Base-by-base conservation (phyloP, 2,888 invertebrate genomes). In the Drosophila helvetica region DNA sequence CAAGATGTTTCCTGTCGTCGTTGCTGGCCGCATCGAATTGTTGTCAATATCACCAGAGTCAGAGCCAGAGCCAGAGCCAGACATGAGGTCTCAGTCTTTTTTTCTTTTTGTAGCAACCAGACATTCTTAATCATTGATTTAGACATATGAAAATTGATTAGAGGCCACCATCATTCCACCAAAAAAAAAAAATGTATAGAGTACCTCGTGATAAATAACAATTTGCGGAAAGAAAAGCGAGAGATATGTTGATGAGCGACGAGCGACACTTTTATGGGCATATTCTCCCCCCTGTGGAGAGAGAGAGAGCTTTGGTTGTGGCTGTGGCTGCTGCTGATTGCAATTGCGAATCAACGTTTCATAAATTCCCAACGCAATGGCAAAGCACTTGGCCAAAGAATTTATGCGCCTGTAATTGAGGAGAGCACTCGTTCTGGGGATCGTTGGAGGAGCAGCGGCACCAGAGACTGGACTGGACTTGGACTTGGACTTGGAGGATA, bases 1-100 rank as follows among this genome's bases (percentile, higher is more conserved):
- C 91, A 91, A 89, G 90, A 90, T 91, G 91, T 91, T 91, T 91
- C 91, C 92, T 91, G 91, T 91, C 92, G 88, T 89, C 91, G 91
- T 90, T 90, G 33, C 33, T 15, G 33, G 88, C 86, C 89, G 86
- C 89, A 91, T 91, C 90, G 91, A 91, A 91, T 91, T 90, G 89
- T 91, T 89, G 89, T 88, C 91, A 91, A 91, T 91, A 91, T 88
- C 2, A n/a, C 30, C 43, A 38, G 22, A 19, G 63, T 48, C 71
- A 48, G 38, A 55, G 18, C 27, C 19, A 10, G 50, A 45, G 8
- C 0, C 50, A 38, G 22, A 30, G 19, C 6, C 38, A 45, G 55
- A 33, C 22, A 25, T 19, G 19, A 27, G 64, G 46, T 38, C 47
- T 30, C 45, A 33, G n/a, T 33, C n/a, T 30, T 18, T 15, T n/a